phyloP scores from a whole-genome alignment of 1,140 invertebrate species.

The Diorhabda sublineata region DNA sequence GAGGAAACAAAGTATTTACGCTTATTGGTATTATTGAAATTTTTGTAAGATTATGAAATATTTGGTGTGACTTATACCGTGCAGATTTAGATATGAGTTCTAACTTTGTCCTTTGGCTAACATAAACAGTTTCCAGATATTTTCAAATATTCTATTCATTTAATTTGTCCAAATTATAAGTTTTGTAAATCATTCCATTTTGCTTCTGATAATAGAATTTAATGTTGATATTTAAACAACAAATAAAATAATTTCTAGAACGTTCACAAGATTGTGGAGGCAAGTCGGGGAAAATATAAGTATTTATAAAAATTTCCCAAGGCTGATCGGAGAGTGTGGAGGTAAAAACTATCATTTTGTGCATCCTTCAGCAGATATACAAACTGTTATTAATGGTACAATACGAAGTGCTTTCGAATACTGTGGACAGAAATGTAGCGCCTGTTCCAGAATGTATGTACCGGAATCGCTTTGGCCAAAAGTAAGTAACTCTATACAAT shows the following conservation, averaged over 20 bases:
- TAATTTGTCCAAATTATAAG: no score
- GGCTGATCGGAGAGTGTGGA: conserved; percentile 94
- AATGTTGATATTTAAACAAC: background rate
- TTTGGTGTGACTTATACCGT: no score
- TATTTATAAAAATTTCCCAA: conserved; percentile 85
- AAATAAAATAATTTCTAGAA: conserved; percentile 53
- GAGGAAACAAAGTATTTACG: no score
- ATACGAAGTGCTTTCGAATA: conserved; percentile 92
- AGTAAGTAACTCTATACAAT: conserved; percentile 46
- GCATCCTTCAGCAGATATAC: conserved; percentile 84
- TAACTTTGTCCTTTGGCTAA: no score
- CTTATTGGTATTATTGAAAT: no score
- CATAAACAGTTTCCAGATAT: no score
- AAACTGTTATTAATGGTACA: conserved; percentile 78
- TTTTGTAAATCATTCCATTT: no score
- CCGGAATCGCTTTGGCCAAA: conserved; percentile 86
- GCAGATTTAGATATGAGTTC: no score
- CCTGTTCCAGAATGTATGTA: conserved; percentile 93
- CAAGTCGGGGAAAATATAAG: conserved; percentile 87
- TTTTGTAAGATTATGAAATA: no score
- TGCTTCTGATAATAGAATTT: no score
- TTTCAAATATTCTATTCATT: no score
- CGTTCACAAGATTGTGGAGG: conserved; percentile 90
- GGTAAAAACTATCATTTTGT: conserved; percentile 99
- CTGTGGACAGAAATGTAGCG: conserved; percentile 98